phyloP scores from a whole-genome alignment of 2,113 vertebrate species.

The Sula dactylatra region DNA sequence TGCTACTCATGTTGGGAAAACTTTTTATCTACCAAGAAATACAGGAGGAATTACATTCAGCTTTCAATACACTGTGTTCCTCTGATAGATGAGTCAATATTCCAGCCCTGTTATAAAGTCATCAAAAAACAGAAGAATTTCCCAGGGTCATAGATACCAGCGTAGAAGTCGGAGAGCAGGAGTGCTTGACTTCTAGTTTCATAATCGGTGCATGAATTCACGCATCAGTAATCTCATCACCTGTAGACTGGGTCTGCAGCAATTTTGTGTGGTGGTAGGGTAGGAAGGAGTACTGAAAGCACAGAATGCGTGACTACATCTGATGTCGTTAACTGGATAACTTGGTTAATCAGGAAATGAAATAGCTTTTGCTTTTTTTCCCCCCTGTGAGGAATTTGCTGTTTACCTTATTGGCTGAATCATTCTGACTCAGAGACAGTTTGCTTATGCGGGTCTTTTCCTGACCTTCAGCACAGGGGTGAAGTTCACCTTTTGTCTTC shows the following conservation, averaged over 20 bases:
- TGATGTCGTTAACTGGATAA: background rate
- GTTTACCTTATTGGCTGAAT: constrained; percentile 36
- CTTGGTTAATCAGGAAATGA: background rate
- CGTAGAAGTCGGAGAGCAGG: background rate
- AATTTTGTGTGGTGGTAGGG: background rate
- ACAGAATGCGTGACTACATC: constrained; percentile 1
- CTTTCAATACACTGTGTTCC: background rate
- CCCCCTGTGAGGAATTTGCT: background rate
- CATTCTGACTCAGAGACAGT: background rate
- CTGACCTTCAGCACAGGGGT: background rate
- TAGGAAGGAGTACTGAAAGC: background rate
- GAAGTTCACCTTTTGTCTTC: constrained; percentile 51
- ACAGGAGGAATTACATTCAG: background rate
- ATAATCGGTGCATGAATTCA: background rate
- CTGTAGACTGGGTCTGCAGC: background rate
- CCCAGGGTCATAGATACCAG: background rate
- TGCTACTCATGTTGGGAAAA: background rate
- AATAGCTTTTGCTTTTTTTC: background rate
- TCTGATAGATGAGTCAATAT: background rate
- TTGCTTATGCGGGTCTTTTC: background rate
- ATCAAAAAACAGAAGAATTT: background rate
- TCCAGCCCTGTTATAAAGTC: background rate
- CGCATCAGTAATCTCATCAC: background rate
- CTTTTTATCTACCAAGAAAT: background rate
- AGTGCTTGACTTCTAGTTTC: background rate